A percentile compares a stretch with the other conserved stretches of the same genome.
Conservation (phyloP, 23 tunicate genomes). For the Styela clava region DNA sequence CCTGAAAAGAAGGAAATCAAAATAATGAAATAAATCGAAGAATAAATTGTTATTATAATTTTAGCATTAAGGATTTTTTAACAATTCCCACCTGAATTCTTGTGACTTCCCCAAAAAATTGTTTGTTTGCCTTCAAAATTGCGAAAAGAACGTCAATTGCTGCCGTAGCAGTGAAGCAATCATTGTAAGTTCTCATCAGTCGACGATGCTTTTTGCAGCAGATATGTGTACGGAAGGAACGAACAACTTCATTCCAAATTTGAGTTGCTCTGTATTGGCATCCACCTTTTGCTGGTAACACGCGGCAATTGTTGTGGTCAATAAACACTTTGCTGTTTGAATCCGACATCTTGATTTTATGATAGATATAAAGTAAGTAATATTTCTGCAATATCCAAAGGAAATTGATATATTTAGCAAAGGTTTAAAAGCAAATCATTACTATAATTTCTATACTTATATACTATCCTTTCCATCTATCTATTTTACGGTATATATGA, state of each 20-base stretch:
- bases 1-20: neutral
- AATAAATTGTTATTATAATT: too few relatives aligned
- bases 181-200: neutral
- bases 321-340: neutral
- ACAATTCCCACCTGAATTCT: constrained; percentile 3
- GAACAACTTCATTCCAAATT: constrained; percentile 5
- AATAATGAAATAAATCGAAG: neutral
- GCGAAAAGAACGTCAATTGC: constrained; percentile 4
- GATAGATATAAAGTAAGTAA: too few relatives aligned
- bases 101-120: neutral
- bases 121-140: neutral
- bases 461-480: too few relatives aligned
- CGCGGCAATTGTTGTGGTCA: neutral
- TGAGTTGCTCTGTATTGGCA: neutral
- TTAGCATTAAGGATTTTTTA: too few relatives aligned
- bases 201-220: constrained; percentile 9
- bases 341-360: neutral
- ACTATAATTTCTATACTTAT: too few relatives aligned
- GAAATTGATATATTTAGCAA: too few relatives aligned
- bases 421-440: too few relatives aligned
- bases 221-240: constrained; percentile 12
- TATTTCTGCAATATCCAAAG: too few relatives aligned
- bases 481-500: too few relatives aligned
- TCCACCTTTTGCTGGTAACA: neutral
- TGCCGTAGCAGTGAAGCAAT: constrained; percentile 4